Percentiles rank a stretch among this genome's conserved stretches.
phyloP scores from a whole-genome alignment of 2,113 vertebrate species.

The Syngnathus typhle region DNA sequence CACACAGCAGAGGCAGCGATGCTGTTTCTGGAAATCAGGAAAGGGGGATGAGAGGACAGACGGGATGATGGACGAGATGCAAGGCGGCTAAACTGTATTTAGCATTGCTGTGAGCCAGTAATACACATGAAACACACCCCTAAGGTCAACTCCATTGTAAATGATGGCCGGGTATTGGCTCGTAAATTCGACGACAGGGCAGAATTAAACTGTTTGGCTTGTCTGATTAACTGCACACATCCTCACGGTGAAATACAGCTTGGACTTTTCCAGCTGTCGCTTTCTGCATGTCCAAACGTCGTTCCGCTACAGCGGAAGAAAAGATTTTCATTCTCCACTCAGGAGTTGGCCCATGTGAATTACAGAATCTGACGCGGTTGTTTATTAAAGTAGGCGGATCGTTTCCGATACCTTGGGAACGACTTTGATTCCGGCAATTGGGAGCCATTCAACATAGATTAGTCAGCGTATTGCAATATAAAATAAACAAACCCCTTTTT shows the following conservation, averaged over 20 bases:
- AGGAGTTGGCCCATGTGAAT: slow-evolving; percentile 54
- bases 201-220: slow-evolving; percentile 46
- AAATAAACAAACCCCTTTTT: neutral
- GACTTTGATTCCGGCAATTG: slow-evolving; percentile 49
- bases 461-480: slow-evolving; percentile 13
- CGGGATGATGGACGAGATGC: slow-evolving; percentile 7
- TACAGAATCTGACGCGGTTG: slow-evolving; percentile 48
- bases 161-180: slow-evolving; percentile 43
- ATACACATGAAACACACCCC: slow-evolving; percentile 34
- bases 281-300: slow-evolving; percentile 53
- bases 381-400: slow-evolving; percentile 62
- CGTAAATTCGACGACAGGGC: slow-evolving; percentile 49
- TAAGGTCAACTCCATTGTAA: slow-evolving; percentile 16
- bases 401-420: slow-evolving; percentile 59
- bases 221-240: slow-evolving; percentile 55
- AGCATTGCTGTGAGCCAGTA: slow-evolving; percentile 6
- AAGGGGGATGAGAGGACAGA: neutral
- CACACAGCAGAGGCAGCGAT: slow-evolving; percentile 94
- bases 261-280: slow-evolving; percentile 60
- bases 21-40: slow-evolving; percentile 80
- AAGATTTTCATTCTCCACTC: slow-evolving; percentile 56
- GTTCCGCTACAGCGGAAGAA: slow-evolving; percentile 37
- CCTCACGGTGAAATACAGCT: slow-evolving; percentile 56
- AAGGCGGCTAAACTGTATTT: neutral
- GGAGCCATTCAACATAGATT: slow-evolving; percentile 54